phyloP scores from a whole-genome alignment of 1,140 invertebrate genomes.

The Pseudomyrmex flavicornis region DNA sequence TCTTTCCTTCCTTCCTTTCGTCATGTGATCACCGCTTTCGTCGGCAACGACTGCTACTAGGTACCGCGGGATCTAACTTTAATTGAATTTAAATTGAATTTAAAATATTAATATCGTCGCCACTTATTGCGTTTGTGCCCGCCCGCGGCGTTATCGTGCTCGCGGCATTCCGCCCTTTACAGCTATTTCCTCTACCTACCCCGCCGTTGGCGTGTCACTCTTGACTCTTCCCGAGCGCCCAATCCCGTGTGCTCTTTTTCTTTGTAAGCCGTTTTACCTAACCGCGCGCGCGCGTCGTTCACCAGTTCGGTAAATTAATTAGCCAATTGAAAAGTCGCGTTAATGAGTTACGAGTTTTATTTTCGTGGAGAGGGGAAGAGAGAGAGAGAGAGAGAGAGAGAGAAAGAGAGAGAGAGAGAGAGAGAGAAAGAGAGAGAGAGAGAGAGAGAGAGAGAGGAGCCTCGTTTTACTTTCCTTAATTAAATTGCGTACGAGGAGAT shows the following conservation, averaged over 20 bases:
- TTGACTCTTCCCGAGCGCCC: background rate
- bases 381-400: too few species aligned
- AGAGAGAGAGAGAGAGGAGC: background rate
- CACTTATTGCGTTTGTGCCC: constrained; percentile 35
- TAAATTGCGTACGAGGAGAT: constrained; percentile 42
- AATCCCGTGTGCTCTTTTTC: background rate
- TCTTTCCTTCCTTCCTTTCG: background rate
- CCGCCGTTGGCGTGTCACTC: background rate
- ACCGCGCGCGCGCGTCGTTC: background rate
- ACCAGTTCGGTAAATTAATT: constrained; percentile 53
- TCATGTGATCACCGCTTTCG: constrained; percentile 43
- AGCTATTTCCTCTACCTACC: constrained; percentile 41
- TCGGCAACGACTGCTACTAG: constrained; percentile 40
- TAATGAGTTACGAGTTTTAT: constrained; percentile 18
- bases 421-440: background rate
- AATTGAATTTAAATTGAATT: constrained; percentile 83
- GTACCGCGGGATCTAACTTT: constrained; percentile 70
- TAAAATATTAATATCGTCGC: constrained; percentile 78
- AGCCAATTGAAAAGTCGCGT: constrained; percentile 46
- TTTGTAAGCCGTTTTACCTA: background rate
- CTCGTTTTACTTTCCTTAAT: constrained; percentile 13
- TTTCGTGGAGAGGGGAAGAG: background rate
- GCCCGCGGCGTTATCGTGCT: constrained; percentile 56
- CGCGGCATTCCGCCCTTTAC: constrained; percentile 46
- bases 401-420: too few species aligned